A percentile compares a stretch with the other conserved stretches of the same genome.
These are phyloP conservation scores for Myotis findleyi DNA, from an alignment of 2,797 vertebrate genomes.

Conservation along the genomic window DNA sequence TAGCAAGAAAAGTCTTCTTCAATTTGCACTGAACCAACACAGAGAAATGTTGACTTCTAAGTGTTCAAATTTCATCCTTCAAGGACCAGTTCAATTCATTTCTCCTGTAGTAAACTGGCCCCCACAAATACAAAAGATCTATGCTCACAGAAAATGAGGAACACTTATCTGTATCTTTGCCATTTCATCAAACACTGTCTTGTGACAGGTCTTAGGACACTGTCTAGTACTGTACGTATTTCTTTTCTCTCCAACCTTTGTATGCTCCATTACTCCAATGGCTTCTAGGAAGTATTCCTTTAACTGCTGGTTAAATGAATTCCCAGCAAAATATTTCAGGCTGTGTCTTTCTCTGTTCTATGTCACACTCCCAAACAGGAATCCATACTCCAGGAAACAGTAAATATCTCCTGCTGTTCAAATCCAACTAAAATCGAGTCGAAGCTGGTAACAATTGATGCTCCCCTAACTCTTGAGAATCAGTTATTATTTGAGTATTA, in stretches of 20 bases:
- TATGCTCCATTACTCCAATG: not conserved
- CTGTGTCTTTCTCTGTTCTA: constrained; percentile 3
- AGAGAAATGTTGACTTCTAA: constrained; percentile 19
- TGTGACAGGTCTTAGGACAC: not conserved
- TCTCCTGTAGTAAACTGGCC: constrained; percentile 7
- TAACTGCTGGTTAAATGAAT: constrained; percentile 24
- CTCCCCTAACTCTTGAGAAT: constrained; percentile 45
- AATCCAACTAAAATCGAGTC: constrained; percentile 39
- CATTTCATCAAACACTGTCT: not conserved
- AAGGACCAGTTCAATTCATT: not conserved
- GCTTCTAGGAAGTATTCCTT: not conserved
- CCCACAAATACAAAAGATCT: constrained; percentile 1
- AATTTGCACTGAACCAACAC: not conserved
- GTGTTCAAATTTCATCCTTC: constrained; percentile 43
- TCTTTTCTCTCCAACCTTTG: not conserved
- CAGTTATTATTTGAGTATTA: not conserved
- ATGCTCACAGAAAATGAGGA: constrained; percentile 34
- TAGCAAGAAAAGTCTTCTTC: constrained; percentile 20
- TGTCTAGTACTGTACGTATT: not conserved
- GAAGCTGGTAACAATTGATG: not conserved
- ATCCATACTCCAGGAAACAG: constrained; percentile 1
- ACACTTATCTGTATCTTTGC: not conserved
- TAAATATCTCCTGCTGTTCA: constrained; percentile 40
- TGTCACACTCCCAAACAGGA: not conserved
- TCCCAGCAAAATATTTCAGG: constrained; percentile 26